Base-by-base conservation (phyloP, 1,140 invertebrate genomes). In the Drosophila parvula region DNA sequence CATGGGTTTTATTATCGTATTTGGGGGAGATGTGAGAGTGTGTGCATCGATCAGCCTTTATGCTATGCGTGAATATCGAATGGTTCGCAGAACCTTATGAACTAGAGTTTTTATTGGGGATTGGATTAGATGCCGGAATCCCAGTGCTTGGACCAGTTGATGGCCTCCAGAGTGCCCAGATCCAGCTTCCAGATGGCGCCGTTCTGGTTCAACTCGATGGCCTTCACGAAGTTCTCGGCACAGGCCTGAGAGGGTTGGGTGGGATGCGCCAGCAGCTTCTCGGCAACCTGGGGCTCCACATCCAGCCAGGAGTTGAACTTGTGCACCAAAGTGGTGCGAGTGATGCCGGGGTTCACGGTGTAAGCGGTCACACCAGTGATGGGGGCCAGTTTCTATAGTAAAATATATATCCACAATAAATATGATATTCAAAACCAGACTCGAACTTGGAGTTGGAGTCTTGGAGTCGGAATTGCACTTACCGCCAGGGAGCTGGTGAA, bases 401-500 rank as follows among this genome's bases (percentile, higher is more conserved):
- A 10, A 8, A 27, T 2, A 3, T 14, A 9, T 2, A 53, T 53
- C 0, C 7, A 7, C 7, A 8, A 34, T 9, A 12, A 12, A 9
- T 2, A 22, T 8, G 2, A 36, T 14, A 5, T 6, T 10, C 3
- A 16, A 30, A 30, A 11, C 7, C 18, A 9, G 18, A 14, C 6
- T 5, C n/a, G 0, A 14, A 14, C 18, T 22, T 3, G 16, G 6
- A n/a, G n/a, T n/a, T n/a, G n/a, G n/a, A n/a, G n/a, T n/a, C 22
- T 1, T 3, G 22, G 22, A 22, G 22, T 22, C 22, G 22, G 4
- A 6, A 0, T 45, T 30, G 8, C 14, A 74, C 88, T 79, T 69
- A 90, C 86, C 28, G 85, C 92, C 45, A 92, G 71, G 9, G 92
- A 92, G 44, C 78, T 79, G 28, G 93, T 93, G 60, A 92, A 93